Base-by-base conservation (phyloP, 2,888 invertebrate species). In the Sphaerophoria taeniata region DNA sequence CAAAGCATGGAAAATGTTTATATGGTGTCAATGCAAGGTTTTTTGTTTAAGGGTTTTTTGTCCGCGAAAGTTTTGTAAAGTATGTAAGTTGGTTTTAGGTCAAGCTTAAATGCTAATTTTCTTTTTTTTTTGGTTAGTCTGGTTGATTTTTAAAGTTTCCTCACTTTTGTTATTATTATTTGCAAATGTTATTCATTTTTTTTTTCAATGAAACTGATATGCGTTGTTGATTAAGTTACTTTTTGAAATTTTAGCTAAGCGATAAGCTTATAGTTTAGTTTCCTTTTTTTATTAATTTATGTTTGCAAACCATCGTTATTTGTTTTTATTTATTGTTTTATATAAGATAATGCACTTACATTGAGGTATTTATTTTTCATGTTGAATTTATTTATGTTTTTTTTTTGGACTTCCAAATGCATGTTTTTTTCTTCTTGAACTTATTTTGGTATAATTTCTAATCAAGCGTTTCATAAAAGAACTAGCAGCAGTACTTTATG, bases 321-420 rank as follows among this genome's bases (percentile, higher is more conserved):
- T 51, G 73, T 56, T 4, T 36, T 39, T 72, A 51, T 58, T 76
- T 76, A 58, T 75, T 75, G 69, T 76, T 61, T 85, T 87, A 87
- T 89, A 88, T 88, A 89, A 89, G 89, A 89, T 89, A 89, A 89
- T 89, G 89, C 89, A 89, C 89, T 89, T 89, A 89, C 89, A 89
- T 88, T 89, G 89, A 89, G 89, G 89, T 89, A 89, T 89, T 89
- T 88, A 89, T 88, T 78, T 82, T 89, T 88, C 88, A 87, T 88
- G 67, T 85, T 88, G 11, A 67, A 73, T 49, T 60, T 76, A 76
- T 85, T 76, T 36, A n/a, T 60, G 58, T 36, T 75, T 31, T 39
- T 74, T 69, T 72, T 70, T 31, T 55, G 60, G 58, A 78, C 58
- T 61, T 83, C 56, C 69, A 77, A 77, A 56, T 47, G 47, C 34